Percentiles rank a stretch among this genome's conserved stretches.
These are phyloP conservation scores for Epistrophe grossulariae DNA, from an alignment of 2,888 invertebrate species.

Conservation along the genomic window DNA sequence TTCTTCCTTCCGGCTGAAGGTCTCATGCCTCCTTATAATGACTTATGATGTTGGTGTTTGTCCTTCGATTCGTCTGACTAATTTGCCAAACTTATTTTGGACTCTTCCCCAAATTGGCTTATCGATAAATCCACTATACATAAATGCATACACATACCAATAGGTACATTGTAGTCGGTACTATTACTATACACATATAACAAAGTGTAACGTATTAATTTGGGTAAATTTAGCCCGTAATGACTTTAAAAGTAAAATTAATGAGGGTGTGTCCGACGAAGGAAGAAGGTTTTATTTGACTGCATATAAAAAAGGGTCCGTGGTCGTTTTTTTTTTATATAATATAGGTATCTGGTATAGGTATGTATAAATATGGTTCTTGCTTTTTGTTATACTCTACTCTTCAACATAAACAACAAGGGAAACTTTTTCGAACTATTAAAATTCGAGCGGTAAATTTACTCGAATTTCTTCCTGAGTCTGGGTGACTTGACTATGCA, in stretches of 20 bases:
- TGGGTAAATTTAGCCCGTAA: constrained; percentile 84
- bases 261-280: constrained; percentile 81
- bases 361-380: background rate
- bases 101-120: constrained; percentile 69
- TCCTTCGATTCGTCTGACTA: constrained; percentile 78
- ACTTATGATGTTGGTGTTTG: constrained; percentile 43
- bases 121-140: constrained; percentile 76
- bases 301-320: constrained; percentile 65
- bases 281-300: constrained; percentile 33
- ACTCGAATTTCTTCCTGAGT: constrained; percentile 51
- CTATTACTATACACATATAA: constrained; percentile 24
- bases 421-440: constrained; percentile 74
- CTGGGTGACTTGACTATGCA: constrained; percentile 27
- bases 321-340: constrained; percentile 32
- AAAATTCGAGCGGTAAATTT: constrained; percentile 74
- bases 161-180: background rate
- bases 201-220: constrained; percentile 82
- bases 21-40: constrained; percentile 8
- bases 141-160: constrained; percentile 36
- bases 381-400: constrained; percentile 21
- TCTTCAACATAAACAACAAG: constrained; percentile 60
- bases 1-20: constrained; percentile 9
- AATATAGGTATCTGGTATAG: background rate
- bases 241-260: constrained; percentile 84
- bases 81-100: constrained; percentile 81